Evolutionary conservation across 2,113 vertebrate genomes (phyloP).

Genomic region (Onychostoma macrolepis): DNA sequence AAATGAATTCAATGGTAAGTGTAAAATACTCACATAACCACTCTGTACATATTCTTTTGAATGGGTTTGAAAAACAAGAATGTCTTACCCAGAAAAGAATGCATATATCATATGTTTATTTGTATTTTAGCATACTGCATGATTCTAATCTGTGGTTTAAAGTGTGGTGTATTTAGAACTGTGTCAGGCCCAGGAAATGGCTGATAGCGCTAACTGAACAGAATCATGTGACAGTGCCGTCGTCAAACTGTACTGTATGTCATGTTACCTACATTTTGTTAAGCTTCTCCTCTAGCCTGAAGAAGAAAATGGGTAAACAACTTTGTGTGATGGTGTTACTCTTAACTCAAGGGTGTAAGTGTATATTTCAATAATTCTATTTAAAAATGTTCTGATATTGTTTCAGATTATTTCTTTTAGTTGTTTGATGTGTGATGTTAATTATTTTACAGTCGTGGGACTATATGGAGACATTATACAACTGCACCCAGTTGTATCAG

Average conservation of each 20-base stretch:
- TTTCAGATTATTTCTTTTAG: neutral
- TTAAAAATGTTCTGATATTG: neutral
- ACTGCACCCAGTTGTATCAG: neutral
- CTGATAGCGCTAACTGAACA: neutral
- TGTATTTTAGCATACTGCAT: neutral
- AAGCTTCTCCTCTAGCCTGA: neutral
- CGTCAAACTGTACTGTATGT: neutral
- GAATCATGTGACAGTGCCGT: neutral
- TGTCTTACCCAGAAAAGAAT: too few species aligned
- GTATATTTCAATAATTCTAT: neutral
- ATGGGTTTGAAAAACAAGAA: too few species aligned
- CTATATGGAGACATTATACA: neutral
- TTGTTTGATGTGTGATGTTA: neutral
- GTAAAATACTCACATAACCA: neutral
- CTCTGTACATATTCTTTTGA: neutral
- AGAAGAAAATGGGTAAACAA: neutral
- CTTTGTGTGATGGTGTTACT: neutral
- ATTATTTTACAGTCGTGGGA: neutral
- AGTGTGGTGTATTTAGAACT: neutral
- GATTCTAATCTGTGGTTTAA: neutral
- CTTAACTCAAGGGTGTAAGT: neutral
- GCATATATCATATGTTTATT: neutral
- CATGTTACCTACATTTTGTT: neutral
- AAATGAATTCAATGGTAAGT: neutral
- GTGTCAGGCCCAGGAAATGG: neutral